These are phyloP conservation scores for Perithous albicinctus DNA, from an alignment of 2,888 invertebrate species.

Conservation along the genomic window DNA sequence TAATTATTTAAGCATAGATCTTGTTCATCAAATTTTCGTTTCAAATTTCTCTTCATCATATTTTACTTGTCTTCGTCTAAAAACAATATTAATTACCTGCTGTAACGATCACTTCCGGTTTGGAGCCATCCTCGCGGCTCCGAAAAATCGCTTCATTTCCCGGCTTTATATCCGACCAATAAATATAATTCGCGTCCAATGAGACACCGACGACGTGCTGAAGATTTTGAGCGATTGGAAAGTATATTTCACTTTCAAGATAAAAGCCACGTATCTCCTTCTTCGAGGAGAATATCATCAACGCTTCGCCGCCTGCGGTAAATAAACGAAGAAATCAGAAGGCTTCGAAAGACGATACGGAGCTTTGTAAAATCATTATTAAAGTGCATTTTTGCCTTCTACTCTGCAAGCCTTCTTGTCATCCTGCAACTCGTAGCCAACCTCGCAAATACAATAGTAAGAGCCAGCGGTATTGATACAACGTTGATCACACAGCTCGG, in stretches of 20 bases:
- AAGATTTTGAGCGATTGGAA: conserved; percentile 85
- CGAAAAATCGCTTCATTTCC: conserved; percentile 91
- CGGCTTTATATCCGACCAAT: conserved; percentile 91
- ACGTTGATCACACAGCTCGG: conserved; percentile 89
- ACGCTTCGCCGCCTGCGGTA: conserved; percentile 87
- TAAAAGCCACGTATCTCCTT: conserved; percentile 88
- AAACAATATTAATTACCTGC: conserved; percentile 78
- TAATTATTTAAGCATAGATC: too few relatives aligned
- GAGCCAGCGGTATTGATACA: conserved; percentile 88
- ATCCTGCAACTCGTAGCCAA: conserved; percentile 85
- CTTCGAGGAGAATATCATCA: conserved; percentile 89
- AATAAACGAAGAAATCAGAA: background rate
- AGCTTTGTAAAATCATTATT: background rate
- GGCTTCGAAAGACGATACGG: background rate
- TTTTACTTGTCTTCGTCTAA: background rate
- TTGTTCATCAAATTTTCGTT: too few relatives aligned
- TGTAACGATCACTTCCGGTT: conserved; percentile 86
- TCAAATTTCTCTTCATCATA: background rate
- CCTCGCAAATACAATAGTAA: conserved; percentile 88
- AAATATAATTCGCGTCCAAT: conserved; percentile 89
- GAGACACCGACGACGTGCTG: conserved; percentile 89
- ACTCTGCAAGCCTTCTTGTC: conserved; percentile 87
- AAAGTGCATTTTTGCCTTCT: conserved; percentile 75
- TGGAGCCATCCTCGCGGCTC: conserved; percentile 87
- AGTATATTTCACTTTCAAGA: conserved; percentile 86